Percentiles rank a stretch among this genome's conserved stretches.
These are phyloP conservation scores for Chrysogorgia sp. DNA, from an alignment of 92 coral and sea anemone genomes.

Conservation along the genomic window DNA sequence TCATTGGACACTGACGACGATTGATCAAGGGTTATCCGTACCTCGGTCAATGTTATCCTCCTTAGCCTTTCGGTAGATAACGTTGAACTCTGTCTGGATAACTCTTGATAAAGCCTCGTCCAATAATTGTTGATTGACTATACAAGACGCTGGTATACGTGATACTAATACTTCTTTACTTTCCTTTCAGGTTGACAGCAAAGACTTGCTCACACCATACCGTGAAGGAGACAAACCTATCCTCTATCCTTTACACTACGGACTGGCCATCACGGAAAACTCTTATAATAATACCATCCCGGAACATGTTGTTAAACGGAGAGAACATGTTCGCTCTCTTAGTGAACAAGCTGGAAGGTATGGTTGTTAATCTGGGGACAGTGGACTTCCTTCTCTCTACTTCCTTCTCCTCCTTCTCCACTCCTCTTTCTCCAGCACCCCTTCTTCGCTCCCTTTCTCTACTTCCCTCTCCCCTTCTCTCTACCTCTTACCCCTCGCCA, in stretches of 20 bases:
- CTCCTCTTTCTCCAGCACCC: background rate
- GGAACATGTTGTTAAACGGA: constrained; percentile 55
- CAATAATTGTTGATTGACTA: too few species aligned
- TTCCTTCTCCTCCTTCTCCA: background rate
- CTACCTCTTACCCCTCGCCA: background rate
- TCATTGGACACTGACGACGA: too few species aligned
- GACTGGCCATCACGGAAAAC: constrained; percentile 75
- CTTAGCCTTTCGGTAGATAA: too few species aligned
- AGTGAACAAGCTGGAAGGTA: constrained; percentile 83
- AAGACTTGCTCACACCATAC: constrained; percentile 67
- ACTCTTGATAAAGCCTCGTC: too few species aligned
- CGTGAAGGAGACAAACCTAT: constrained; percentile 59
- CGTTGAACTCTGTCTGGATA: too few species aligned
- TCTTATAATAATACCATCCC: constrained; percentile 69
- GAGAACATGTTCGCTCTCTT: constrained; percentile 63
- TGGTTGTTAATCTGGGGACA: background rate
- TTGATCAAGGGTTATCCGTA: too few species aligned
- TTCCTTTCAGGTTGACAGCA: constrained; percentile 64
- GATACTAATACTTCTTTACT: background rate
- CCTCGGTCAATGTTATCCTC: too few species aligned
- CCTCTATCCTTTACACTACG: constrained; percentile 77
- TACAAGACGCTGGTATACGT: too few species aligned
- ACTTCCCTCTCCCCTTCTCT: background rate
- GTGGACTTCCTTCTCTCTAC: background rate
- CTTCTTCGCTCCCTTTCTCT: constrained; percentile 1